These are phyloP conservation scores for Alitta virens DNA, from an alignment of 2,888 invertebrate genomes.

Conservation along the genomic window DNA sequence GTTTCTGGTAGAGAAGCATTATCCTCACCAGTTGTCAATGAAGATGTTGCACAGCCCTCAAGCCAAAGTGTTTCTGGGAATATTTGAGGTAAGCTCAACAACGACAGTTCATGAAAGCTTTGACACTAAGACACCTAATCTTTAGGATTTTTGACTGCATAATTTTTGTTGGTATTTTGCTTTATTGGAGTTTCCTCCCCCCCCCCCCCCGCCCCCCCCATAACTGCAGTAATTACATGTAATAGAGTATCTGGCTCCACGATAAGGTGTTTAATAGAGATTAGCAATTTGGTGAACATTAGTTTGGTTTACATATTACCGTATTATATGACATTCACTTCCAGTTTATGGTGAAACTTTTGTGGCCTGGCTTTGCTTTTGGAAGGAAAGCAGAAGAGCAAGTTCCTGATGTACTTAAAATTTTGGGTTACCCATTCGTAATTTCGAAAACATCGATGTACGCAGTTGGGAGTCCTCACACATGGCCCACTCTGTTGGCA, in stretches of 20 bases:
- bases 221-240: too few relatives aligned
- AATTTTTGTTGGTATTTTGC: too few relatives aligned
- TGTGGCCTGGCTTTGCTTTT: conserved; percentile 39
- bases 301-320: too few relatives aligned
- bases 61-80: conserved; percentile 44
- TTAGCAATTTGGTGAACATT: too few relatives aligned
- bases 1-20: conserved; percentile 42
- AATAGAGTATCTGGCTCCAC: too few relatives aligned
- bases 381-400: conserved; percentile 46
- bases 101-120: too few relatives aligned
- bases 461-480: conserved; percentile 48
- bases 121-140: too few relatives aligned
- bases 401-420: conserved; percentile 44
- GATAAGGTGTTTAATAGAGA: too few relatives aligned
- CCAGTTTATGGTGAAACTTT: conserved; percentile 42
- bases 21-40: conserved; percentile 39
- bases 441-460: conserved; percentile 48
- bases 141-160: too few relatives aligned
- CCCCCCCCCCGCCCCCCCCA: too few relatives aligned
- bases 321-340: too few relatives aligned
- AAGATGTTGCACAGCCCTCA: conserved; percentile 45
- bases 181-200: too few relatives aligned
- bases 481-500: conserved; percentile 48
- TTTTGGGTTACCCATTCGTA: conserved; percentile 45
- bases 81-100: conserved; percentile 52